A percentile compares a stretch with the other conserved stretches of the same genome.
Conservation (phyloP, 2,888 invertebrate genomes). For the Metacarcinus magister region DNA sequence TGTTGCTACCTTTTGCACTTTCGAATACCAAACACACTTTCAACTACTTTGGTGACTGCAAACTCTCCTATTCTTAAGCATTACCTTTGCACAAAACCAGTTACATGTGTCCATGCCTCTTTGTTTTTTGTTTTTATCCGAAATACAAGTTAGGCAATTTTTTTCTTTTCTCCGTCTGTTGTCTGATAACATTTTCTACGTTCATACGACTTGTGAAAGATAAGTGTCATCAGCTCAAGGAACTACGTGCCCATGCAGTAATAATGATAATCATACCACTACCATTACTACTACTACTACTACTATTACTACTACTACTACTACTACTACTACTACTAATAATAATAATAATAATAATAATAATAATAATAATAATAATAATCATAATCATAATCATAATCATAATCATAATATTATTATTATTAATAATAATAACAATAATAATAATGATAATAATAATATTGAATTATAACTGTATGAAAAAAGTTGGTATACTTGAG, state of each 20-base stretch:
- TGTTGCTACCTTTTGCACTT: not conserved
- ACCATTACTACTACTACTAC: not conserved
- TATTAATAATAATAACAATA: not conserved
- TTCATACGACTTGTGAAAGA: not conserved
- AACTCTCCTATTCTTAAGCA: not conserved
- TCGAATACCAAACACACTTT: not conserved
- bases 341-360: too few relatives aligned
- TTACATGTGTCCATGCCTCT: not conserved
- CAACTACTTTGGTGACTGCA: not conserved
- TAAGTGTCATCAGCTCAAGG: conserved; percentile 5
- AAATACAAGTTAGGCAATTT: conserved; percentile 10
- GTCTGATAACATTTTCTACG: not conserved
- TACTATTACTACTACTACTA: too few relatives aligned
- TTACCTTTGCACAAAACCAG: conserved; percentile 14
- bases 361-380: too few relatives aligned
- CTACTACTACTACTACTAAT: too few relatives aligned
- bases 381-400: too few relatives aligned
- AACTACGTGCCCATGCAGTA: not conserved
- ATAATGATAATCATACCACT: not conserved
- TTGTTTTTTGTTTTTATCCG: not conserved
- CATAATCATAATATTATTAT: too few relatives aligned
- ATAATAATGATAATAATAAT: not conserved
- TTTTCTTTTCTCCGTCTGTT: not conserved
- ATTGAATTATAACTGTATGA: not conserved
- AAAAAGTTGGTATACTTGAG: not conserved